These are phyloP conservation scores for Heliconius melpomene DNA, from an alignment of 1,140 invertebrate species.

Conservation along the genomic window DNA sequence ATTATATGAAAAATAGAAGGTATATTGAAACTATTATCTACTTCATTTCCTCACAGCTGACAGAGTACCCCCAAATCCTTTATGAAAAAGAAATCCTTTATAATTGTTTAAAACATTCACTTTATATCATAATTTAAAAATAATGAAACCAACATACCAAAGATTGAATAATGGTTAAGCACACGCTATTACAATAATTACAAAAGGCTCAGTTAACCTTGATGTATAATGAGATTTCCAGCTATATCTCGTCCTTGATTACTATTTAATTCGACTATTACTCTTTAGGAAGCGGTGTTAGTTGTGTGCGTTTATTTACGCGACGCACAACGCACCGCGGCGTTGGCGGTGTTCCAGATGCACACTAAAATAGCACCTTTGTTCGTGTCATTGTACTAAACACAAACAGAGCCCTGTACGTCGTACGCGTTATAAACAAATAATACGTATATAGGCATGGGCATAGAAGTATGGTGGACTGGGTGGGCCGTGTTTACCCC, in stretches of 20 bases:
- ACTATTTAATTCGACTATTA: not conserved
- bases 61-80: too few species aligned
- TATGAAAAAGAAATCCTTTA: too few species aligned
- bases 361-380: constrained; percentile 72
- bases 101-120: not conserved
- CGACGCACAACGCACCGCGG: constrained; percentile 49
- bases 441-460: not conserved
- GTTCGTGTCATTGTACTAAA: constrained; percentile 77
- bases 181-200: constrained; percentile 5
- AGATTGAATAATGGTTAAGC: not conserved
- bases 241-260: not conserved
- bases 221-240: not conserved
- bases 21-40: too few species aligned
- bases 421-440: not conserved
- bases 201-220: not conserved
- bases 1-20: too few species aligned
- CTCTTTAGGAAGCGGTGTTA: constrained; percentile 39
- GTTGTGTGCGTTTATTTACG: constrained; percentile 73
- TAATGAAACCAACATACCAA: not conserved
- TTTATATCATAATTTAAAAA: not conserved
- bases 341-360: constrained; percentile 68
- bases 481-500: too few species aligned
- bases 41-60: too few species aligned
- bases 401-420: constrained; percentile 7
- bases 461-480: too few species aligned